Evolutionary conservation across 1,140 invertebrate genomes (phyloP), one percentile per base, ranked within the genome.

Genomic region (Melipona quadrifasciata): DNA sequence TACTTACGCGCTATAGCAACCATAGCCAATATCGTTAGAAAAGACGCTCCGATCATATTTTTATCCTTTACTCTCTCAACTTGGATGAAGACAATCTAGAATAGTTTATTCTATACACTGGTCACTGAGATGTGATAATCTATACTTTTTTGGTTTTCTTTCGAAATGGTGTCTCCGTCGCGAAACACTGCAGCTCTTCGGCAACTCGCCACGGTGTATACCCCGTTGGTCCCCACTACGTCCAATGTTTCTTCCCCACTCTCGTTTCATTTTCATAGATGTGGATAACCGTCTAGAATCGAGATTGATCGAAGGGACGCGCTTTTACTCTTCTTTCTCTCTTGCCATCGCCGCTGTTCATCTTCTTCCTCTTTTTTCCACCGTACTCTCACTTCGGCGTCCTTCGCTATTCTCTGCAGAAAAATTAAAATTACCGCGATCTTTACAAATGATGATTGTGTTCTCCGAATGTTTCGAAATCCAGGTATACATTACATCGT

Each of bases 241-340:
- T 82, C 71, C 81, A 58, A 68, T 47, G 12, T 24, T 61, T 90
- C 90, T 94, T 94, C 93, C 94, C 93, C 93, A 94, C 94, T 93
- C 93, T 94, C 92, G 90, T 90, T 86, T 74, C 83, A 74, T 86
- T 92, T 91, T 91, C 90, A 91, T 92, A 90, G 89, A 87, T 83
- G 39, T 8, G 80, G 75, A 87, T 85, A 84, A 81, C 85, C 84
- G 86, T 75, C 83, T 87, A 89, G 90, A 89, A 89, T 91, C 74
- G 80, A 84, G 70, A 89, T 89, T 81, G 84, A 89, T 80, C 51
- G 75, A 27, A 78, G 57, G 82, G 16, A 27, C 71, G 27, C 79
- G 83, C 87, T 90, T 88, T 91, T 91, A 90, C 85, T 83, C 73
- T 87, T 89, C 83, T 80, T 88, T 88, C 85, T 73, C 80, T 39